phyloP scores from a whole-genome alignment of 2,797 vertebrate genomes.

The Gymnodraco acuticeps region DNA sequence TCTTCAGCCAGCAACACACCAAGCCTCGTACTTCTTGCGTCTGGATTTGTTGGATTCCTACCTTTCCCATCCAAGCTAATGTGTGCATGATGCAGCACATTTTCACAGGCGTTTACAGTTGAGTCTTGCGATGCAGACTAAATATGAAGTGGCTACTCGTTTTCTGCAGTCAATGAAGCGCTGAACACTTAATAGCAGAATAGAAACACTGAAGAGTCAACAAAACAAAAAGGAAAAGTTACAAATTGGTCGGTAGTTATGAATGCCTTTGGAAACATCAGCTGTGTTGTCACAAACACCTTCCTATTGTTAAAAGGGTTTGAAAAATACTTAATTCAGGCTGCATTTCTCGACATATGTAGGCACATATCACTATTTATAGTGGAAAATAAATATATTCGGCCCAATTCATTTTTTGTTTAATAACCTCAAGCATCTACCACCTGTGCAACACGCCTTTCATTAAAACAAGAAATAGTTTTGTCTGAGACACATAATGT shows the following conservation, averaged over 20 bases:
- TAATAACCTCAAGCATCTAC: slow-evolving; percentile 27
- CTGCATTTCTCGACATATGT: not conserved
- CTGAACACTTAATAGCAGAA: slow-evolving; percentile 16
- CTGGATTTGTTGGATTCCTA: not conserved
- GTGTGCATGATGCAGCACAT: not conserved
- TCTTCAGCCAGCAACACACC: not conserved
- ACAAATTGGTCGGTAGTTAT: slow-evolving; percentile 20
- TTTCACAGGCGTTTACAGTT: not conserved
- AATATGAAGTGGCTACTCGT: slow-evolving; percentile 1
- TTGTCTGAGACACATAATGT: slow-evolving; percentile 25
- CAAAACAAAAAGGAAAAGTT: slow-evolving; percentile 24
- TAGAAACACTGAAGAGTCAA: slow-evolving; percentile 25
- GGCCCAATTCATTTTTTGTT: not conserved
- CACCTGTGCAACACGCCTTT: not conserved
- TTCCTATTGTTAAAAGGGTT: not conserved
- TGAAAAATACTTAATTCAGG: not conserved
- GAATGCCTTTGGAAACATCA: slow-evolving; percentile 6
- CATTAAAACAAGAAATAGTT: slow-evolving; percentile 26
- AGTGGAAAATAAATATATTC: not conserved
- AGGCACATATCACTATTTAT: not conserved
- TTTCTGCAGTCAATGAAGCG: slow-evolving; percentile 35
- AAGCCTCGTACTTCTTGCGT: not conserved
- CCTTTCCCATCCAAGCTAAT: not conserved
- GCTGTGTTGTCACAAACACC: not conserved
- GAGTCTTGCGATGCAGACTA: slow-evolving; percentile 1